These are phyloP conservation scores for Oenanthe melanoleuca DNA, from an alignment of 2,113 vertebrate genomes.

Conservation along the genomic window DNA sequence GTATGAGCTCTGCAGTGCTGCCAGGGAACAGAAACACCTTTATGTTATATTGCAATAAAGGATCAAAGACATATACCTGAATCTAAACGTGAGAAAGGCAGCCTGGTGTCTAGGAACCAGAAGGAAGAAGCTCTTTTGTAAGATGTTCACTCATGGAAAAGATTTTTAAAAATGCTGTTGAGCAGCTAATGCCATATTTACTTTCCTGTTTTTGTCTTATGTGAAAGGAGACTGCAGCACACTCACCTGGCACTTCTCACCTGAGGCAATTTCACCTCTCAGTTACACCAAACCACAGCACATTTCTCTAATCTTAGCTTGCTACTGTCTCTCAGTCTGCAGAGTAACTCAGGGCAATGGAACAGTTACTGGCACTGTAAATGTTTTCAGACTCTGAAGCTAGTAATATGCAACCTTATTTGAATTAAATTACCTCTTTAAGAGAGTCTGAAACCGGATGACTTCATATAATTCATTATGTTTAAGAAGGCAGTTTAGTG, in stretches of 20 bases:
- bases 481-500: conserved; percentile 60
- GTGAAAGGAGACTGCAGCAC: not conserved
- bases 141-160: not conserved
- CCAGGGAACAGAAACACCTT: not conserved
- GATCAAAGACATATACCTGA: not conserved
- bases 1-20: not conserved
- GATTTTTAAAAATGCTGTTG: not conserved
- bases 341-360: conserved; percentile 20
- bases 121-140: not conserved
- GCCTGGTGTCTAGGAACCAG: not conserved
- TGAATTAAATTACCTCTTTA: conserved; percentile 69
- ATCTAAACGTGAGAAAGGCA: not conserved
- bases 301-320: not conserved
- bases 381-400: conserved; percentile 62
- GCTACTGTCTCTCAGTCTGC: conserved; percentile 30
- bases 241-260: not conserved
- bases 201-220: not conserved
- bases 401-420: conserved; percentile 50
- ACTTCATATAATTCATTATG: conserved; percentile 64
- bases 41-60: not conserved
- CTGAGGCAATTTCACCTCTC: conserved; percentile 1
- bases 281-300: conserved; percentile 23
- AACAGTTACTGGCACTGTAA: conserved; percentile 55
- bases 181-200: not conserved
- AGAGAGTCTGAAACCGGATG: conserved; percentile 59